phyloP scores from a whole-genome alignment of 2,888 invertebrate species.

The Oxyteleia sp. region DNA sequence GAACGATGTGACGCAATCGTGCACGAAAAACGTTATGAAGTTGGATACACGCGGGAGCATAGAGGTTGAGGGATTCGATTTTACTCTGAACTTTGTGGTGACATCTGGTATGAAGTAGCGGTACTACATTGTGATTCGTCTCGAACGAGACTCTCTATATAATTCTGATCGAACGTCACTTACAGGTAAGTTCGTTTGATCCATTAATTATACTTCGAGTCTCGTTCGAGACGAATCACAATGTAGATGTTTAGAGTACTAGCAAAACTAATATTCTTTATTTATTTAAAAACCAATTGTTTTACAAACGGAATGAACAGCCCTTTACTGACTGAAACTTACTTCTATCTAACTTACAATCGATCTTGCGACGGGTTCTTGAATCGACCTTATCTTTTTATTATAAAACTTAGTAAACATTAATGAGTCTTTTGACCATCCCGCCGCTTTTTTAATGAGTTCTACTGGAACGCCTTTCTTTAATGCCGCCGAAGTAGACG shows the following conservation, averaged over 20 bases:
- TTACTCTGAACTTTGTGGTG: conserved; percentile 23
- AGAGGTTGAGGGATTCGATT: not conserved
- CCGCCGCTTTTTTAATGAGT: no score
- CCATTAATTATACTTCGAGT: not conserved
- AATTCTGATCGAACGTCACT: no score
- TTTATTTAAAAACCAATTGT: no score
- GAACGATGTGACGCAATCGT: not conserved
- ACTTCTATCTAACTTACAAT: no score
- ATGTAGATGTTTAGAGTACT: not conserved
- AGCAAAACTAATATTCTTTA: not conserved
- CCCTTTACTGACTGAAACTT: no score
- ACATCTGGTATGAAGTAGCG: conserved; percentile 11
- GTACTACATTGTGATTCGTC: conserved; percentile 8
- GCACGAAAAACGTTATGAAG: conserved; percentile 21
- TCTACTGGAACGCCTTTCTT: conserved; percentile 37
- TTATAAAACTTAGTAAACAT: no score
- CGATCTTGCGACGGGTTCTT: no score
- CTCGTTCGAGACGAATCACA: no score
- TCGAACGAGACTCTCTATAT: conserved; percentile 8
- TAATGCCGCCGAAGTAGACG: conserved; percentile 48
- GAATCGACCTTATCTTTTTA: no score
- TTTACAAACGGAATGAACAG: no score
- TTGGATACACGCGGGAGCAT: not conserved
- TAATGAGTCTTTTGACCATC: no score
- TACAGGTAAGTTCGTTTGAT: no score